Conservation (phyloP, 2,797 vertebrate genomes). For the Chaetodon trifasciatus region DNA sequence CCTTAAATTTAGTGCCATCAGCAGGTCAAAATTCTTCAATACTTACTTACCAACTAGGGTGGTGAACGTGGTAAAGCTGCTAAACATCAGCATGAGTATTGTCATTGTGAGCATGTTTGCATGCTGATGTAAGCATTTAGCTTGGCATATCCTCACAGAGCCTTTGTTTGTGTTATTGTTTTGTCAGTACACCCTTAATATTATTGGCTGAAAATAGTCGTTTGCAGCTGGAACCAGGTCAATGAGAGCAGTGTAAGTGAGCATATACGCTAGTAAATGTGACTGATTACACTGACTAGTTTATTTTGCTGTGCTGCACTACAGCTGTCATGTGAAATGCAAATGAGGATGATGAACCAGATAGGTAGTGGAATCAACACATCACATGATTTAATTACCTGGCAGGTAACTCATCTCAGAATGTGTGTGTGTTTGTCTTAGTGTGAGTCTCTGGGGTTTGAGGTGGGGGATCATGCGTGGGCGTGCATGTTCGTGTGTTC, state of each 20-base stretch:
- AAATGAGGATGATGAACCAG: slow-evolving; percentile 8
- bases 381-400: slow-evolving; percentile 25
- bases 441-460: slow-evolving; percentile 7
- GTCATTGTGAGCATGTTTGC: neutral
- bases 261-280: too few relatives aligned
- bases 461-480: neutral
- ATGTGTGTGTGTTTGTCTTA: neutral
- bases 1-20: neutral
- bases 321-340: slow-evolving; percentile 6
- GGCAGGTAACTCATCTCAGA: slow-evolving; percentile 3
- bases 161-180: neutral
- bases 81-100: neutral
- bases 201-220: neutral
- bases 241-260: neutral
- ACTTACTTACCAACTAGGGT: too few relatives aligned
- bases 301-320: slow-evolving; percentile 1
- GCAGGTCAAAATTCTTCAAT: neutral
- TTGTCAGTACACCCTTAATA: neutral
- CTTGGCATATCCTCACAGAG: neutral
- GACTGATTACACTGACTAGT: neutral
- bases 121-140: neutral
- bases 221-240: slow-evolving; percentile 10
- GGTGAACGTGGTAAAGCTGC: neutral
- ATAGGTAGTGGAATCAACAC: neutral
- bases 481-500: slow-evolving; percentile 8